These are phyloP conservation scores for Eulemur albifrons DNA, from an alignment of 2,797 vertebrate species.

Conservation along the genomic window DNA sequence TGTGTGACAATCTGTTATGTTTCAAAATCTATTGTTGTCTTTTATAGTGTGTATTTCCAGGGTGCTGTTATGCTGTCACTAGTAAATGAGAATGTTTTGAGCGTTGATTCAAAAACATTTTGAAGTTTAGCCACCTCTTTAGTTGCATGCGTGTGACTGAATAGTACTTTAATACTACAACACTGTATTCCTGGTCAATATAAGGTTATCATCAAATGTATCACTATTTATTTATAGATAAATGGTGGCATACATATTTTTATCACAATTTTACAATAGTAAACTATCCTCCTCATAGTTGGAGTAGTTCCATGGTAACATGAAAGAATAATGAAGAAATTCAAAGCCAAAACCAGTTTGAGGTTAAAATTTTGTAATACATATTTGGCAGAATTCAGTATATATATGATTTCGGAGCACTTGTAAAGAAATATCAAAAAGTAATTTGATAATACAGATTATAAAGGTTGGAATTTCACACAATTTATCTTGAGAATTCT, in stretches of 20 bases:
- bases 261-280: constrained; percentile 15
- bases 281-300: constrained; percentile 29
- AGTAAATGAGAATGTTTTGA: not conserved
- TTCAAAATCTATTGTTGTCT: not conserved
- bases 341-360: constrained; percentile 25
- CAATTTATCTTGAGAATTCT: not conserved
- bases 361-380: constrained; percentile 11
- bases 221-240: constrained; percentile 33
- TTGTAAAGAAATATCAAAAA: constrained; percentile 21
- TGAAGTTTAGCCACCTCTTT: not conserved
- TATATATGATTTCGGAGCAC: not conserved
- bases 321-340: constrained; percentile 12
- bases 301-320: not conserved
- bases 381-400: constrained; percentile 33
- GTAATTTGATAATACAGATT: not conserved
- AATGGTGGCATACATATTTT: not conserved
- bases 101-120: not conserved
- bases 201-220: not conserved
- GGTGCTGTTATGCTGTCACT: not conserved
- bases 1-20: not conserved
- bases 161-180: not conserved
- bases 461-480: not conserved
- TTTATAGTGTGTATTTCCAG: not conserved
- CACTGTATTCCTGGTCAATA: not conserved
- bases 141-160: not conserved